phyloP scores from a whole-genome alignment of 2,113 vertebrate genomes.

The Callithrix jacchus region DNA sequence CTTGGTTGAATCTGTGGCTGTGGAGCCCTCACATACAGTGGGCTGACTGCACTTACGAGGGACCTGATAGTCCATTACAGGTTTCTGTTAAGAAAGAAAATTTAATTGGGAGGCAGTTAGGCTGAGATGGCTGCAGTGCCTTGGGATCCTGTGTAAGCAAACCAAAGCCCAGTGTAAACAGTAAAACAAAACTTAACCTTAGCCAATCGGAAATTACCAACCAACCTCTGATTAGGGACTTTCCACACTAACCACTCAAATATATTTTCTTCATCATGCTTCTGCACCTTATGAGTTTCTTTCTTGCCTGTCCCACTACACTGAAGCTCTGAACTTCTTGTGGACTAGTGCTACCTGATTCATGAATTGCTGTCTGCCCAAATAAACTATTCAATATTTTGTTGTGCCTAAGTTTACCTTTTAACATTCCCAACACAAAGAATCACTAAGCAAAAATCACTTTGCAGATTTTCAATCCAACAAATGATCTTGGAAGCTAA shows the following conservation, averaged over 20 bases:
- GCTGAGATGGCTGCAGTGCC: not conserved
- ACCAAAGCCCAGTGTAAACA: not conserved
- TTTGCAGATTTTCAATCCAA: slow-evolving; percentile 10
- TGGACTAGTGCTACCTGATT: not conserved
- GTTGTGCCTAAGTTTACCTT: not conserved
- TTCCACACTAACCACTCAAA: not conserved
- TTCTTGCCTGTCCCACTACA: not conserved
- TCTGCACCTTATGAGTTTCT: not conserved
- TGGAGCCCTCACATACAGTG: not conserved
- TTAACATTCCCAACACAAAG: not conserved
- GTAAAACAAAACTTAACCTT: not conserved
- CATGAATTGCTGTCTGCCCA: not conserved
- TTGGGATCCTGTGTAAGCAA: not conserved
- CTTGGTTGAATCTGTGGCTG: not conserved
- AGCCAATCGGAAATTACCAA: not conserved
- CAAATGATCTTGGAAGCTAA: not conserved
- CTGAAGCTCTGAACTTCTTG: not conserved
- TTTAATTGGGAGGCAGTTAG: not conserved
- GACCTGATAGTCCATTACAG: not conserved
- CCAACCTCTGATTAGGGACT: not conserved
- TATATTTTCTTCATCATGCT: not conserved
- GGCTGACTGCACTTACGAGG: not conserved
- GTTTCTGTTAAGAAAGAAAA: not conserved
- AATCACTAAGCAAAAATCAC: slow-evolving; percentile 29
- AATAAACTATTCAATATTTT: not conserved